Conservation (phyloP, 2,797 vertebrate genomes). For the Holocentrus rufus region DNA sequence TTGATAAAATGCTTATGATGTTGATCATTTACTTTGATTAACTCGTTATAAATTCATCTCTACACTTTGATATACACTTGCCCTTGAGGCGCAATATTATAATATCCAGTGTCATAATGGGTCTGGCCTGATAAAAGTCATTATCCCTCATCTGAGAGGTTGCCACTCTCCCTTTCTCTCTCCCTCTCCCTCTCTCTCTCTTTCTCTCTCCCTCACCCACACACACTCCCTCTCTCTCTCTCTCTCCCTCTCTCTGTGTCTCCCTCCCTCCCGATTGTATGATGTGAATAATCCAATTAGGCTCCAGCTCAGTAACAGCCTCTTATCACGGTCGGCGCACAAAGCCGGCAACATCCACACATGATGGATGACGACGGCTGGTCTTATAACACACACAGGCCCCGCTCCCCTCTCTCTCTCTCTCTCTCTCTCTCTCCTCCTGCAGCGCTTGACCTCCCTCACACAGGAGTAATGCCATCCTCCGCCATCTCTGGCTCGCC, state of each 20-base stretch:
- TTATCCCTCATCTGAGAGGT: constrained; percentile 70
- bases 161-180: constrained; percentile 32
- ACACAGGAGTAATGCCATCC: constrained; percentile 51
- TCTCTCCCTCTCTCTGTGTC: too few relatives aligned
- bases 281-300: constrained; percentile 83
- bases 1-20: constrained; percentile 50
- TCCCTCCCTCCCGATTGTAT: constrained; percentile 64
- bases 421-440: constrained; percentile 28
- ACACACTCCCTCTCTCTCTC: background rate
- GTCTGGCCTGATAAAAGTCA: constrained; percentile 68
- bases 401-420: constrained; percentile 18
- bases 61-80: constrained; percentile 51
- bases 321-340: constrained; percentile 78
- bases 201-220: constrained; percentile 3
- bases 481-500: constrained; percentile 38
- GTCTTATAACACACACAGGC: constrained; percentile 61
- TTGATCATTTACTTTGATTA: constrained; percentile 67
- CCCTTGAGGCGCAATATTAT: constrained; percentile 64
- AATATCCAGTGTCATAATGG: constrained; percentile 63
- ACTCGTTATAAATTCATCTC: constrained; percentile 58
- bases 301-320: constrained; percentile 74
- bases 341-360: constrained; percentile 71
- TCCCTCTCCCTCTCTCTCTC: background rate
- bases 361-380: constrained; percentile 68
- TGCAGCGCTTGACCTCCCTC: constrained; percentile 70